Evolutionary conservation across 2,888 invertebrate species (phyloP).

Genomic region (Chymomyza fuscimana): DNA sequence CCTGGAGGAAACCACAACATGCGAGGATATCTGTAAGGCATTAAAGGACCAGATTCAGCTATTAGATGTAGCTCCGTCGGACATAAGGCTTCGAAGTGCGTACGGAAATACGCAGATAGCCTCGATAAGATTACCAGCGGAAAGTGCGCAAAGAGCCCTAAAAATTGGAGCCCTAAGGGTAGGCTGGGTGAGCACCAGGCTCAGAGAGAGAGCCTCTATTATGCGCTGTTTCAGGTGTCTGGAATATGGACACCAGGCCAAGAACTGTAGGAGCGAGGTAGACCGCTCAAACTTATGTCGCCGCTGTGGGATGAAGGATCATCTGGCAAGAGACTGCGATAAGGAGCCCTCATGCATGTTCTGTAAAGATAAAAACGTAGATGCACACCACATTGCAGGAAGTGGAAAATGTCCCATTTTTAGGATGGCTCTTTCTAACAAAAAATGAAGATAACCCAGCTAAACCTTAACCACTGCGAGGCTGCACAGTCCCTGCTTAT

Average conservation of each 20-base stretch:
- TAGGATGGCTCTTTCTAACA: neutral
- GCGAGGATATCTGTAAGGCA: neutral
- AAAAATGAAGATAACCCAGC: slow-evolving; percentile 17
- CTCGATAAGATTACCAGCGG: neutral
- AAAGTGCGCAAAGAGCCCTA: neutral
- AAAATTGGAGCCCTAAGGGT: neutral
- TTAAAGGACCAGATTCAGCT: neutral
- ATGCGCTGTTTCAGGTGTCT: slow-evolving; percentile 6
- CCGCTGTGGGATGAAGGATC: neutral
- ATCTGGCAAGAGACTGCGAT: neutral
- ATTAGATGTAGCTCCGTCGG: neutral
- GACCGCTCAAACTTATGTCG: neutral
- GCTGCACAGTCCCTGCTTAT: slow-evolving; percentile 15
- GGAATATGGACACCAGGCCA: neutral
- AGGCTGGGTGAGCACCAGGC: neutral
- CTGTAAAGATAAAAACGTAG: neutral
- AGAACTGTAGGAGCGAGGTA: neutral
- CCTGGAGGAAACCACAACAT: neutral
- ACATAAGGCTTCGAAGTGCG: neutral
- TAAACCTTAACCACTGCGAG: slow-evolving; percentile 1
- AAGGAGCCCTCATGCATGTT: neutral
- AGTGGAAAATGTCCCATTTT: neutral
- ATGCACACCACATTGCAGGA: neutral
- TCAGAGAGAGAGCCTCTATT: neutral
- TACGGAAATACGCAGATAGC: neutral